Conservation (phyloP, 1,140 invertebrate species). For the Dreissena polymorpha region DNA sequence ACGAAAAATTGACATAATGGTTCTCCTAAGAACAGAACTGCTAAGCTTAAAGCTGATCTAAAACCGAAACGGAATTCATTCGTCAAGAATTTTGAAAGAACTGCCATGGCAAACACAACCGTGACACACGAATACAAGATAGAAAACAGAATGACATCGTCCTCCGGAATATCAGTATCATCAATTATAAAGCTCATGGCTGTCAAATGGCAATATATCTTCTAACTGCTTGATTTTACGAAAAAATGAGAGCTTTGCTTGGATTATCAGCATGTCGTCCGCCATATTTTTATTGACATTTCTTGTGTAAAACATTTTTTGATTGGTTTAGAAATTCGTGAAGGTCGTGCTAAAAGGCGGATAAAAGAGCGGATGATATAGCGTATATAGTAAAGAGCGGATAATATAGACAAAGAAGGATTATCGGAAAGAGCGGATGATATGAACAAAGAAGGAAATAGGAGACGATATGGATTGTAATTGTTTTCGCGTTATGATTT, state of each 20-base stretch:
- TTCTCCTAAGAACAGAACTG: constrained; percentile 76
- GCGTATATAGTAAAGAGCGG: too few species aligned
- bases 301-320: constrained; percentile 6
- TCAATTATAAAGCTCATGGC: constrained; percentile 66
- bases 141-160: constrained; percentile 77
- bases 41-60: constrained; percentile 74
- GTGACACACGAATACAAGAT: constrained; percentile 76
- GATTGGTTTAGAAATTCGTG: constrained; percentile 44
- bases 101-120: constrained; percentile 77
- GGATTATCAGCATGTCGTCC: constrained; percentile 50
- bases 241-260: constrained; percentile 5
- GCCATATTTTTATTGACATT: constrained; percentile 32
- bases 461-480: too few species aligned
- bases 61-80: constrained; percentile 78
- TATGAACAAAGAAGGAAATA: too few species aligned
- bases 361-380: too few species aligned
- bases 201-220: constrained; percentile 35
- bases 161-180: constrained; percentile 66
- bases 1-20: constrained; percentile 78
- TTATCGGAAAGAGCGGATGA: too few species aligned
- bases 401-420: too few species aligned
- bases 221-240: constrained; percentile 9
- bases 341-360: too few species aligned
- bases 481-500: too few species aligned
- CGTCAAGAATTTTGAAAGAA: constrained; percentile 77